Conservation (phyloP, 2,113 vertebrate genomes). For the Grallaria varia region DNA sequence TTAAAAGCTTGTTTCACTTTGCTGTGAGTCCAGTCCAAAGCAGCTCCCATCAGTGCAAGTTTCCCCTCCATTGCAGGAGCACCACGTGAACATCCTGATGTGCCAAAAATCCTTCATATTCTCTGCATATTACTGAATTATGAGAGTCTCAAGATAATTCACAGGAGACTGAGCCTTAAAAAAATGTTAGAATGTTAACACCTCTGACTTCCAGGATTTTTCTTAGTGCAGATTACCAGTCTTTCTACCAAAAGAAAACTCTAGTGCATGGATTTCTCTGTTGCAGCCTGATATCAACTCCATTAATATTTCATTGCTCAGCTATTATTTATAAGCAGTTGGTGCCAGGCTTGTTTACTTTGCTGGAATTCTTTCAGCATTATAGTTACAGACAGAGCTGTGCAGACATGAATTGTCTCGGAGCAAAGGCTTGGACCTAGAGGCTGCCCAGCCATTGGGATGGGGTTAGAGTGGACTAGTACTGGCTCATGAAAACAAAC, state of each 20-base stretch:
- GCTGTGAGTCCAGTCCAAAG: background rate
- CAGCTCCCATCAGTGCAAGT: background rate
- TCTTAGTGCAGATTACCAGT: background rate
- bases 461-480: background rate
- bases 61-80: background rate
- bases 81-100: background rate
- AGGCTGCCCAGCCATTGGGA: background rate
- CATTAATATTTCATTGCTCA: constrained; percentile 2
- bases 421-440: background rate
- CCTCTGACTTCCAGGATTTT: background rate
- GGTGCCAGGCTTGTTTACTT: background rate
- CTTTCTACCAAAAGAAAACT: background rate
- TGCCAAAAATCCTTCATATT: background rate
- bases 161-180: background rate
- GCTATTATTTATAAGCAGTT: constrained; percentile 22
- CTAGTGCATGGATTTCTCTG: background rate
- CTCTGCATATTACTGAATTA: background rate
- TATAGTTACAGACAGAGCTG: background rate
- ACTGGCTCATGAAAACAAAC: background rate
- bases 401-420: background rate
- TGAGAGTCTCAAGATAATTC: background rate
- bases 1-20: background rate
- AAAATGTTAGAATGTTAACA: background rate
- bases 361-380: background rate
- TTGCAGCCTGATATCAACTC: background rate